Conservation (phyloP, 2,888 invertebrate genomes). For the Lasius platythorax region DNA sequence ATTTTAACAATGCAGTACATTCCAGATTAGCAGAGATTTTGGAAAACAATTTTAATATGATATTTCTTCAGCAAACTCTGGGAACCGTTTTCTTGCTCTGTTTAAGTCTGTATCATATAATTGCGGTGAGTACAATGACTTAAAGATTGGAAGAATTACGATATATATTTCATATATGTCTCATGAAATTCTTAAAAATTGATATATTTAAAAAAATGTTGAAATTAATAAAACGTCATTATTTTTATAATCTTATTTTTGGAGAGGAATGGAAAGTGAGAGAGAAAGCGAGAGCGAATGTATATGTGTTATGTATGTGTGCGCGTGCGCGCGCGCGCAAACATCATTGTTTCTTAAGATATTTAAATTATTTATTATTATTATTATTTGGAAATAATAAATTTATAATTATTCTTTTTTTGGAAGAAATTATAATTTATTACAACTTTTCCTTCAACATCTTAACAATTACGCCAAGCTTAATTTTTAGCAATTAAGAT, state of each 20-base stretch:
- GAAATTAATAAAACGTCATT: neutral
- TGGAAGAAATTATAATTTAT: too few species aligned
- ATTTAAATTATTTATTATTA: neutral
- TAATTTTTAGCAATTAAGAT: too few species aligned
- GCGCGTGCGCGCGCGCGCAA: too few species aligned
- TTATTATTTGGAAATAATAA: too few species aligned
- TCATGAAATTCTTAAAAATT: neutral
- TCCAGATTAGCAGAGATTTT: constrained; percentile 57
- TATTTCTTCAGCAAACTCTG: constrained; percentile 54
- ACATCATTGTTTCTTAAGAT: neutral
- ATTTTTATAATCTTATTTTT: too few species aligned
- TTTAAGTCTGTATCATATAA: constrained; percentile 45
- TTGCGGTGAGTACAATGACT: constrained; percentile 44
- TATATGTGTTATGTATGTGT: too few species aligned
- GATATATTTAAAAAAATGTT: neutral
- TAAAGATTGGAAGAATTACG: neutral
- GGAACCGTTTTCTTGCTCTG: constrained; percentile 54
- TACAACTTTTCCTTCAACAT: neutral
- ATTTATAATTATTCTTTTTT: too few species aligned
- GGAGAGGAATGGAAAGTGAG: too few species aligned
- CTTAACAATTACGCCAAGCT: neutral
- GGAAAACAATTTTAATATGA: constrained; percentile 56
- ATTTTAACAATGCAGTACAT: constrained; percentile 6
- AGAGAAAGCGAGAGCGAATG: too few species aligned
- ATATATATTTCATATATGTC: neutral